Evolutionary conservation across 1,140 invertebrate species (phyloP), one percentile per base, ranked within the genome.

Genomic region (Papilio dardanus): DNA sequence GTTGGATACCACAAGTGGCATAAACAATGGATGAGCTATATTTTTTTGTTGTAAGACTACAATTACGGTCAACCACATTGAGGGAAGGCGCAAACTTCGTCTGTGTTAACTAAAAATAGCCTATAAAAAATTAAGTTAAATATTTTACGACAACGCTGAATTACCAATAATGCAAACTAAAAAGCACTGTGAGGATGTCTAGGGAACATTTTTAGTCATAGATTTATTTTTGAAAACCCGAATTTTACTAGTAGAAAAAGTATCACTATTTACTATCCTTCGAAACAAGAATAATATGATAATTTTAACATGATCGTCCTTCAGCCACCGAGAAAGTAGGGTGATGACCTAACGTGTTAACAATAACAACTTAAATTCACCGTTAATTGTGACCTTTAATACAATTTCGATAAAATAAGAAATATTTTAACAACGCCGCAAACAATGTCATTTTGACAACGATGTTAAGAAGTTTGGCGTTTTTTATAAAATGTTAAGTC

Each of bases 51-150:
- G 76, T 62, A 76, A 77, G 73, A 67, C 74, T 54, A 28, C 83
- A 86, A 90, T 90, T 88, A 86, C 31, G 82, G 80, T 35, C 65
- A 73, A 89, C 90, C 88, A 71, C 87, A 86, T 88, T 88, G 10
- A 69, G 19, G 76, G 67, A 68, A 86, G 83, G 88, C 81, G 87
- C 81, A 84, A 90, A 84, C 74, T 30, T 66, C 54, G 31, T 75
- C 74, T 2, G 66, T 50, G 28, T 71, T 42, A 28, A 42, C 35
- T 71, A 35, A 74, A 62, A 62, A 62, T 62, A 62, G 14, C 21
- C 28, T 42, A 0, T 3, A 62, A 62, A 62, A 62, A 10, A 30
- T 30, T 4, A 30, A 24, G 3, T 12, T 3, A 10, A 30, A 14
- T 28, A 28, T 16, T 14, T n/a, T n/a, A n/a, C n/a, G n/a, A n/a